These are phyloP conservation scores for Diarsia rubi DNA, from an alignment of 2,888 invertebrate species.

Conservation along the genomic window DNA sequence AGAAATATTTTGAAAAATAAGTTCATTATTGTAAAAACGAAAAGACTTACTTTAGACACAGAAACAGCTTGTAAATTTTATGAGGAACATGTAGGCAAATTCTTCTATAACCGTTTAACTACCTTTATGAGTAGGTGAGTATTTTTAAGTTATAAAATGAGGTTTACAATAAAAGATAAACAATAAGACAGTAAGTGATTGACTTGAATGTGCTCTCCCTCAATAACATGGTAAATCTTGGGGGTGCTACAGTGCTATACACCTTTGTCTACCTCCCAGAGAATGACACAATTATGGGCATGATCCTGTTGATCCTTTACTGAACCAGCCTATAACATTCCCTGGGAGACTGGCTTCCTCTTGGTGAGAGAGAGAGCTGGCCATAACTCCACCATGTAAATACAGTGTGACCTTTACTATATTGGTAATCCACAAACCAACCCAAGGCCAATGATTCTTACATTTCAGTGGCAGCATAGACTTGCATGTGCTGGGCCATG, in stretches of 20 bases:
- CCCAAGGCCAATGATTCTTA: background rate
- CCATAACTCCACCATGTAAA: background rate
- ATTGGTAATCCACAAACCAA: background rate
- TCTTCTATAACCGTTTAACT: slow-evolving; percentile 95
- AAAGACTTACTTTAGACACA: slow-evolving; percentile 91
- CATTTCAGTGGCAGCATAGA: slow-evolving; percentile 95
- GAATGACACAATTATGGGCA: background rate
- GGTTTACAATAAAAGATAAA: background rate
- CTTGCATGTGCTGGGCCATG: slow-evolving; percentile 94
- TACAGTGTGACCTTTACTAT: background rate
- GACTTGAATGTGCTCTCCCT: background rate
- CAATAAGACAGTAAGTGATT: too few relatives aligned
- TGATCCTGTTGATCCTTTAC: background rate
- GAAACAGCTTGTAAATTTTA: slow-evolving; percentile 94
- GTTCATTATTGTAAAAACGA: slow-evolving; percentile 94
- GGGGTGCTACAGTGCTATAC: background rate
- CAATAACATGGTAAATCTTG: background rate
- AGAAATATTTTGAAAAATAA: slow-evolving; percentile 92
- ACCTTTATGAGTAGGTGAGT: slow-evolving; percentile 95
- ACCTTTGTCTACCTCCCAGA: background rate
- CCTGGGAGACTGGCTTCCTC: background rate
- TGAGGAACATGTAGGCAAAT: slow-evolving; percentile 95
- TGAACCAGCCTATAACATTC: background rate
- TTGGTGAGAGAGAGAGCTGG: background rate
- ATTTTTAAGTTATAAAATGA: background rate